A percentile compares a stretch with the other conserved stretches of the same genome.
These are phyloP conservation scores for Amblyornis subalaris DNA, from an alignment of 2,113 vertebrate species.

Conservation along the genomic window DNA sequence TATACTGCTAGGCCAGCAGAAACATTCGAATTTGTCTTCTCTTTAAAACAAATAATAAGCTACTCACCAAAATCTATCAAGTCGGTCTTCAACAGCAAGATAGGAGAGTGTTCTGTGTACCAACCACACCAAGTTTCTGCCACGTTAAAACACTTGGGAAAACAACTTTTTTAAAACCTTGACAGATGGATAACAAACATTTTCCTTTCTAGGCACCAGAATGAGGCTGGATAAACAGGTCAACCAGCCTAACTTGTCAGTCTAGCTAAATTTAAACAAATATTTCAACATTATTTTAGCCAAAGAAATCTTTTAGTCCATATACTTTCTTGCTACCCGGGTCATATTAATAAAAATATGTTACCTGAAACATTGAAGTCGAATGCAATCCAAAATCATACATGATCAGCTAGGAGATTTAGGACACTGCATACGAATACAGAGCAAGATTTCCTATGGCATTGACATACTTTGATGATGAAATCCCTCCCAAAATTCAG, in stretches of 20 bases:
- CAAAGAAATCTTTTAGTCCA: neutral
- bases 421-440: neutral
- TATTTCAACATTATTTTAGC: neutral
- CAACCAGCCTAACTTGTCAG: neutral
- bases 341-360: neutral
- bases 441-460: neutral
- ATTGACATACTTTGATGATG: neutral
- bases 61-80: neutral
- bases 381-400: neutral
- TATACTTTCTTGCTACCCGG: neutral
- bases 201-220: neutral
- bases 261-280: neutral
- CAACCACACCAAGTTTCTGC: neutral
- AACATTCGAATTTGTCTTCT: neutral
- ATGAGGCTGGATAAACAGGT: neutral
- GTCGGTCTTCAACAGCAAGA: neutral
- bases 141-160: neutral
- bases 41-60: neutral
- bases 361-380: neutral
- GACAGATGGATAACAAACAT: fast-evolving
- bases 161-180: neutral
- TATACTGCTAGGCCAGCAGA: neutral
- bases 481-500: neutral
- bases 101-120: neutral
- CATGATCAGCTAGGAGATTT: neutral